These are phyloP conservation scores for Philopotamus ludificatus DNA, from an alignment of 1,140 invertebrate genomes.

Conservation along the genomic window DNA sequence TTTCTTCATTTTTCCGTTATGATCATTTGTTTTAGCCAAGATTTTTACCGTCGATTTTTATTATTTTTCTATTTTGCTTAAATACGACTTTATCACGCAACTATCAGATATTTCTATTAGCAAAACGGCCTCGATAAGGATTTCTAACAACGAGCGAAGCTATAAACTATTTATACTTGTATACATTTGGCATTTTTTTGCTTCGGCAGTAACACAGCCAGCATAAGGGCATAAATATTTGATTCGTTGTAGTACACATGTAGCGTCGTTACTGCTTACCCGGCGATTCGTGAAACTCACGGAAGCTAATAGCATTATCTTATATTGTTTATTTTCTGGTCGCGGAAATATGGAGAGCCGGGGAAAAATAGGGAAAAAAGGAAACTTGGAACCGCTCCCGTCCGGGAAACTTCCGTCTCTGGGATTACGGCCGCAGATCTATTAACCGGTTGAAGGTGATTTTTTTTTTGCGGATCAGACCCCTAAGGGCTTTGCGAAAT, in stretches of 20 bases:
- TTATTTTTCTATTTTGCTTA: too few relatives aligned
- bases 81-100: too few relatives aligned
- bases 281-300: conserved; percentile 9
- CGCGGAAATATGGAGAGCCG: conserved; percentile 7
- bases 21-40: too few relatives aligned
- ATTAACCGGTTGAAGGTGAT: conserved; percentile 20
- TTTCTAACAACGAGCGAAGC: too few relatives aligned
- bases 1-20: too few relatives aligned
- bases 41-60: too few relatives aligned
- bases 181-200: too few relatives aligned
- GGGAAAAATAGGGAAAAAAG: background rate
- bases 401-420: conserved; percentile 22
- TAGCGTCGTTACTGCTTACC: background rate
- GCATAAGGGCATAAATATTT: too few relatives aligned
- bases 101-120: too few relatives aligned
- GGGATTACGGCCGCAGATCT: conserved; percentile 29
- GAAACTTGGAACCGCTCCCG: conserved; percentile 1
- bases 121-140: too few relatives aligned
- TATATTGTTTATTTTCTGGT: conserved; percentile 22
- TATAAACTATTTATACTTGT: too few relatives aligned
- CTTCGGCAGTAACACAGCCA: too few relatives aligned
- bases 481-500: conserved; percentile 21
- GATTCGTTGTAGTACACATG: background rate
- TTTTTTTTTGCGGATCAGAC: conserved; percentile 7
- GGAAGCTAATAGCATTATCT: conserved; percentile 28